Evolutionary conservation across 2,888 invertebrate genomes (phyloP).

Genomic region (Eilema sororculum): DNA sequence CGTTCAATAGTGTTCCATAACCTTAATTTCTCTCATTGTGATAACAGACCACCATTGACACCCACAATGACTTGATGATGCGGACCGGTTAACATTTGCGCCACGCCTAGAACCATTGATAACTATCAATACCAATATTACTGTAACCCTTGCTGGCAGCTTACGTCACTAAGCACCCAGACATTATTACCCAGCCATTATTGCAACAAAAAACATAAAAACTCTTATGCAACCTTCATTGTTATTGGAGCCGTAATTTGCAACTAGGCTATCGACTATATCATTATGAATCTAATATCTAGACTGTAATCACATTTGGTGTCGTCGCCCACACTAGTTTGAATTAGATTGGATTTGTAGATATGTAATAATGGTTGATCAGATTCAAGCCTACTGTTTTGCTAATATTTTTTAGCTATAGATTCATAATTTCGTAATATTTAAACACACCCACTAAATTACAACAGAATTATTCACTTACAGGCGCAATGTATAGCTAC

Average conservation of each 20-base stretch:
- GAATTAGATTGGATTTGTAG: constrained; percentile 38
- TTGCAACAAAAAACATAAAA: constrained; percentile 35
- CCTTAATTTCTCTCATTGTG: constrained; percentile 7
- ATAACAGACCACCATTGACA: neutral
- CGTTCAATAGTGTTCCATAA: constrained; percentile 4
- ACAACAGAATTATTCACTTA: no score
- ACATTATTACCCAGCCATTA: no score
- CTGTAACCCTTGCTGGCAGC: constrained; percentile 15
- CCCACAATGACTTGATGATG: constrained; percentile 11
- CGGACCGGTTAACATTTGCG: constrained; percentile 7
- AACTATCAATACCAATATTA: constrained; percentile 8
- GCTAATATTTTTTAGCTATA: neutral
- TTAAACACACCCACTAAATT: neutral
- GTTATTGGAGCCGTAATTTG: constrained; percentile 42
- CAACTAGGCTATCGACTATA: constrained; percentile 45
- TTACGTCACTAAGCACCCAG: constrained; percentile 37
- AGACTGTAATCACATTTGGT: constrained; percentile 31
- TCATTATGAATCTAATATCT: constrained; percentile 42
- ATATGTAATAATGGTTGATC: constrained; percentile 28
- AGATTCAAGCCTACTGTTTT: constrained; percentile 5
- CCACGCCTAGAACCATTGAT: constrained; percentile 2
- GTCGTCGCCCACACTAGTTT: constrained; percentile 31
- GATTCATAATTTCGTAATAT: neutral
- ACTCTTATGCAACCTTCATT: constrained; percentile 44
- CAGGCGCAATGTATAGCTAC: no score